These are phyloP conservation scores for Melipona beecheii DNA, from an alignment of 2,888 invertebrate species.

Conservation along the genomic window DNA sequence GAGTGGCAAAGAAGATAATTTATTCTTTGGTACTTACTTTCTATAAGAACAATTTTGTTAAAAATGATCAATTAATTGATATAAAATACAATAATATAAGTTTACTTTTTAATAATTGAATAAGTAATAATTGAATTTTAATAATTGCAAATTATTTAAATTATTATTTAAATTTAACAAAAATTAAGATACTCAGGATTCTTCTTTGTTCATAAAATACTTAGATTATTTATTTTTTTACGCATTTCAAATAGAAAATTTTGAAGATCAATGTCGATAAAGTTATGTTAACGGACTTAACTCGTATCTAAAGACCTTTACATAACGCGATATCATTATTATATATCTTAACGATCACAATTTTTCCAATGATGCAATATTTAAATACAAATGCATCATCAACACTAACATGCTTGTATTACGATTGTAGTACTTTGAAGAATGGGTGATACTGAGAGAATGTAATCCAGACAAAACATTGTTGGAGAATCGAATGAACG, in stretches of 20 bases:
- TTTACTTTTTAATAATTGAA: background rate
- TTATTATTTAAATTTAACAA: background rate
- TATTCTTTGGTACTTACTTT: background rate
- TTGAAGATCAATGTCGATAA: background rate
- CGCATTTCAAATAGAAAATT: background rate
- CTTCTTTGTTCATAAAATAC: background rate
- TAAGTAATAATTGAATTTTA: background rate
- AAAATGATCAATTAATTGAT: background rate
- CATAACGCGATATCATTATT: background rate
- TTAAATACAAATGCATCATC: background rate
- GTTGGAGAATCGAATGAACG: constrained; percentile 91
- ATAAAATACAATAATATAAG: background rate
- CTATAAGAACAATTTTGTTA: background rate
- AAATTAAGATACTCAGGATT: background rate
- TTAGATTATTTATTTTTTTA: background rate
- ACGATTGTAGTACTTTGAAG: constrained; percentile 89
- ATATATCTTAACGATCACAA: background rate
- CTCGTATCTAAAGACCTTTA: background rate
- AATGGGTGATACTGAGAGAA: constrained; percentile 88
- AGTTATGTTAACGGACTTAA: background rate
- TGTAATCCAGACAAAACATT: constrained; percentile 89
- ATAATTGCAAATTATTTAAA: background rate
- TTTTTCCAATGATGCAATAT: background rate
- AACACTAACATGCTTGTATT: constrained; percentile 3
- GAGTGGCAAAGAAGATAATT: background rate